Evolutionary conservation across 2,797 vertebrate genomes (phyloP).

Genomic region (Acestrorhynchus altus): DNA sequence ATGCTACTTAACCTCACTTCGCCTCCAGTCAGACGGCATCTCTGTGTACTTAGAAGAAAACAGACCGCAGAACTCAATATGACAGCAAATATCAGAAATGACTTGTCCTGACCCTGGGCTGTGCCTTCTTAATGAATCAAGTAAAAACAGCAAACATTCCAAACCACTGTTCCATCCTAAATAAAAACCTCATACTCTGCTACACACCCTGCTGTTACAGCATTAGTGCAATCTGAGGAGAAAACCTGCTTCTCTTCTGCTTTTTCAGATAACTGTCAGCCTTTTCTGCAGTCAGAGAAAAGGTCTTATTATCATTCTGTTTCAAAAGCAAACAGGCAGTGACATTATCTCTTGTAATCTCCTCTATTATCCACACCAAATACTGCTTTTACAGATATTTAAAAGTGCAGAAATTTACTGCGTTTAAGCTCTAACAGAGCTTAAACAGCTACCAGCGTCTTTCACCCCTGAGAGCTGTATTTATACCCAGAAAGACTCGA

Average conservation of each 20-base stretch:
- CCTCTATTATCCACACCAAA: neutral
- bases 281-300: neutral
- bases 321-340: neutral
- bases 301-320: neutral
- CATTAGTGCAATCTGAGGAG: neutral
- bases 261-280: neutral
- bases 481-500: neutral
- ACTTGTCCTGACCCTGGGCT: neutral
- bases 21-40: neutral
- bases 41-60: neutral
- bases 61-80: neutral
- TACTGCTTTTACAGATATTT: neutral
- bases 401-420: neutral
- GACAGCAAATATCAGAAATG: neutral
- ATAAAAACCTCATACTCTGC: neutral
- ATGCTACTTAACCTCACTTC: constrained; percentile 6
- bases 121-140: neutral
- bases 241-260: neutral
- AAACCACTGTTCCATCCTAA: neutral
- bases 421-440: neutral
- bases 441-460: neutral
- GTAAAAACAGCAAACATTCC: constrained; percentile 1
- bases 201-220: neutral
- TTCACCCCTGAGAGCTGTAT: neutral
- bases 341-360: neutral